phyloP scores from a whole-genome alignment of 2,797 vertebrate species.

The Hemibagrus guttatus region DNA sequence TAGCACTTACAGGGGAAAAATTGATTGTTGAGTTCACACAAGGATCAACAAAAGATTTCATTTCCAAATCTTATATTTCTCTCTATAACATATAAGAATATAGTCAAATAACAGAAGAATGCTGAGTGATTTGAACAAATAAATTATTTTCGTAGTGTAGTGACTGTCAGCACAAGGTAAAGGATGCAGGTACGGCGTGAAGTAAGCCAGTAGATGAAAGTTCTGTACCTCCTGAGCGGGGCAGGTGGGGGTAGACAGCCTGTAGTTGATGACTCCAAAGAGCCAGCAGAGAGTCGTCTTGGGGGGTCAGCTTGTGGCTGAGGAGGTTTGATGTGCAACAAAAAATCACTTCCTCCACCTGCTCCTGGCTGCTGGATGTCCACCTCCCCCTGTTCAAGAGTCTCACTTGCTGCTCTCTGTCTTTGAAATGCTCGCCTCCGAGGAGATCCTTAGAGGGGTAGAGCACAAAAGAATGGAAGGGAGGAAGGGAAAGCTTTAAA shows the following conservation, averaged over 20 bases:
- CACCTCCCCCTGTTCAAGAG: slow-evolving; percentile 84
- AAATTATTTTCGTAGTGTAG: neutral
- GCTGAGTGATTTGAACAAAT: neutral
- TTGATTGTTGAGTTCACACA: neutral
- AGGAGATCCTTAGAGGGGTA: slow-evolving; percentile 79
- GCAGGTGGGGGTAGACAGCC: slow-evolving; percentile 72
- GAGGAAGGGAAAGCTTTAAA: slow-evolving; percentile 1
- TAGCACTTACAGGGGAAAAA: neutral
- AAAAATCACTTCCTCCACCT: slow-evolving; percentile 65
- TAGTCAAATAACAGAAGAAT: slow-evolving; percentile 3
- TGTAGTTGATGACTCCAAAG: slow-evolving; percentile 72
- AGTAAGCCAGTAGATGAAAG: neutral
- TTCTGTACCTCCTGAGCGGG: slow-evolving; percentile 85
- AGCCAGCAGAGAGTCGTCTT: slow-evolving; percentile 76
- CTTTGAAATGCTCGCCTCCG: slow-evolving; percentile 90
- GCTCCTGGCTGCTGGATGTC: slow-evolving; percentile 66
- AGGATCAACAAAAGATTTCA: neutral
- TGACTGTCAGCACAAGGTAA: neutral
- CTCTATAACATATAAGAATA: neutral
- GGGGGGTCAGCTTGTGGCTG: slow-evolving; percentile 71
- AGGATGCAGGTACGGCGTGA: neutral
- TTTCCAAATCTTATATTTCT: neutral
- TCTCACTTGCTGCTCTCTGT: slow-evolving; percentile 94
- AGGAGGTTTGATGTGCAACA: slow-evolving; percentile 73
- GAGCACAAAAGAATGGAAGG: slow-evolving; percentile 15